A percentile compares a stretch with the other conserved stretches of the same genome.
phyloP scores from a whole-genome alignment of 2,888 invertebrate genomes.

The Thera obeliscata region DNA sequence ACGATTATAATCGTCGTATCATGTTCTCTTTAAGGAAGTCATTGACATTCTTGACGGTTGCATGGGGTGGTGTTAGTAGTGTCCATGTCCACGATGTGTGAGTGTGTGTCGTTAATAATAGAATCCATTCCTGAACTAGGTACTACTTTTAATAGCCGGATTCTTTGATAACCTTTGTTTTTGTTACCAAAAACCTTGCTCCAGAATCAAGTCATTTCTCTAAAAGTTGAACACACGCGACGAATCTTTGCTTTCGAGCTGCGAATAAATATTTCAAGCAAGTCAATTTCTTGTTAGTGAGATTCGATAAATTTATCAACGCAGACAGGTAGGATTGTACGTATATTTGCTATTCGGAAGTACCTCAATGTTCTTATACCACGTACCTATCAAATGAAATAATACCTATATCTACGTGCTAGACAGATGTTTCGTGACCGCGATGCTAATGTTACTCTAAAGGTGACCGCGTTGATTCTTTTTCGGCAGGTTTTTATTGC shows the following conservation, averaged over 20 bases:
- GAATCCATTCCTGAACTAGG: neutral
- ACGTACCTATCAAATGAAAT: slow-evolving; percentile 41
- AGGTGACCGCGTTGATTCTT: slow-evolving; percentile 56
- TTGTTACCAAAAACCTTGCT: too few relatives aligned
- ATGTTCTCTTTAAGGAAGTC: slow-evolving; percentile 56
- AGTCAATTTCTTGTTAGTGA: too few relatives aligned
- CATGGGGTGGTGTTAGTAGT: slow-evolving; percentile 18
- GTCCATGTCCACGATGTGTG: neutral
- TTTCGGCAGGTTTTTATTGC: slow-evolving; percentile 40
- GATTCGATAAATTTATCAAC: neutral
- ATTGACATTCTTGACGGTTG: slow-evolving; percentile 58
- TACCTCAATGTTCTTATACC: slow-evolving; percentile 6
- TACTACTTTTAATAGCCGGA: too few relatives aligned
- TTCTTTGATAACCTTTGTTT: too few relatives aligned
- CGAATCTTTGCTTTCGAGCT: neutral
- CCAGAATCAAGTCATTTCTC: neutral
- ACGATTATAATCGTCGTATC: slow-evolving; percentile 23
- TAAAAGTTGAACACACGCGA: neutral
- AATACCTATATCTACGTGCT: slow-evolving; percentile 13
- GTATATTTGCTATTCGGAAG: neutral
- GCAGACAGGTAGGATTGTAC: neutral
- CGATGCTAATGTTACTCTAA: slow-evolving; percentile 38
- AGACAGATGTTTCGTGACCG: slow-evolving; percentile 50
- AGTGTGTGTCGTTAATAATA: neutral
- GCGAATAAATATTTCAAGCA: too few relatives aligned